phyloP scores from a whole-genome alignment of 1,140 invertebrate genomes.

The Calycopis cecrops region DNA sequence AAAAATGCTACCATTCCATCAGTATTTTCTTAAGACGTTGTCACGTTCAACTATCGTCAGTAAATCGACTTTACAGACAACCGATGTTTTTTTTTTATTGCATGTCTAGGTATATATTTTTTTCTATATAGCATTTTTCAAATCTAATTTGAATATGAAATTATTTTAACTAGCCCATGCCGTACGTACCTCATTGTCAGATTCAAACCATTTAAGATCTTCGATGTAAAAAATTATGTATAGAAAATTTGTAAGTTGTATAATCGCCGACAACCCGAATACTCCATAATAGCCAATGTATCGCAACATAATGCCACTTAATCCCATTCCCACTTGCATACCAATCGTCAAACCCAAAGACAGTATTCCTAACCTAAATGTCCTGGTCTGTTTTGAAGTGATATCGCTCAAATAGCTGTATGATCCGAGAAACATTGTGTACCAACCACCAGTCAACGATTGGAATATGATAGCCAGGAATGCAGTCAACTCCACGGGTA shows the following conservation, averaged over 20 bases:
- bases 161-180: no score
- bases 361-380: slow-evolving; percentile 86
- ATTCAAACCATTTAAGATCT: slow-evolving; percentile 59
- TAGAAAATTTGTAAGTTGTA: slow-evolving; percentile 58
- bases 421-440: slow-evolving; percentile 90
- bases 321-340: slow-evolving; percentile 64
- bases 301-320: slow-evolving; percentile 62
- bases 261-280: slow-evolving; percentile 50
- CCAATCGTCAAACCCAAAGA: slow-evolving; percentile 84
- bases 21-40: no score
- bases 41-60: no score
- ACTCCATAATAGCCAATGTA: slow-evolving; percentile 65
- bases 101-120: no score
- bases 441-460: slow-evolving; percentile 87
- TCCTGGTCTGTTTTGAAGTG: slow-evolving; percentile 85
- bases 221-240: slow-evolving; percentile 59
- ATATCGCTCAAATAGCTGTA: slow-evolving; percentile 93
- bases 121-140: no score
- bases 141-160: no score
- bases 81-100: no score
- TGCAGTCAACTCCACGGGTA: slow-evolving; percentile 86
- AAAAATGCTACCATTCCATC: no score
- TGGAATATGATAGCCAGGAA: slow-evolving; percentile 81
- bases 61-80: no score
- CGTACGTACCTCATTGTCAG: slow-evolving; percentile 47